These are phyloP conservation scores for Zosterops hypoxanthus DNA, from an alignment of 2,113 vertebrate genomes.

Conservation along the genomic window DNA sequence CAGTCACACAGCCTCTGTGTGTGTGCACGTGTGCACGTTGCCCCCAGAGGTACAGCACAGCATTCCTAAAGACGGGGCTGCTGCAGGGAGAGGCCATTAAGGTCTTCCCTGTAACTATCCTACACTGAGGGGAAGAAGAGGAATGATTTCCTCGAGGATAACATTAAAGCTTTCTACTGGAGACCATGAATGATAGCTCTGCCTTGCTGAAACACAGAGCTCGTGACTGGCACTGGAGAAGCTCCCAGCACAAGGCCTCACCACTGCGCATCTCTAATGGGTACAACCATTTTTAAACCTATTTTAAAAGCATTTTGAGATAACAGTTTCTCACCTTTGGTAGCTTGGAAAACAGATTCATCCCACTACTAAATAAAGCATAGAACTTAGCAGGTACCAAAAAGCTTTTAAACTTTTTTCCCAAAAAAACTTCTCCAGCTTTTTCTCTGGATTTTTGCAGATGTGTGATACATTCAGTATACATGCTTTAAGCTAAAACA, in stretches of 20 bases:
- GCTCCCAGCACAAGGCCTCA: not conserved
- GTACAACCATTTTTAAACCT: not conserved
- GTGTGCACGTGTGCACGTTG: rapidly evolving
- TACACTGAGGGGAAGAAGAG: not conserved
- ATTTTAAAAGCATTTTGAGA: not conserved
- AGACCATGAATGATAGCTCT: not conserved
- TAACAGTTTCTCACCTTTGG: not conserved
- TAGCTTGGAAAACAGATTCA: not conserved
- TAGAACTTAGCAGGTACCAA: not conserved
- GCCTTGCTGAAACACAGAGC: not conserved
- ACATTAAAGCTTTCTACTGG: not conserved
- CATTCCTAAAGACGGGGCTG: not conserved
- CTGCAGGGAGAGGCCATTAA: not conserved
- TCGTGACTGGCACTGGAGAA: not conserved
- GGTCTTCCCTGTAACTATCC: not conserved
- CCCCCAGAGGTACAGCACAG: rapidly evolving
- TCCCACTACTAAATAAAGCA: not conserved
- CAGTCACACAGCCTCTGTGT: rapidly evolving
- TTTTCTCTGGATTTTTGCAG: not conserved
- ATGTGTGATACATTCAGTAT: not conserved
- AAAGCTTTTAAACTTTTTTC: not conserved
- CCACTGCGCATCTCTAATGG: not conserved
- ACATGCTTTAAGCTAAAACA: not conserved
- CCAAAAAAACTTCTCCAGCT: not conserved
- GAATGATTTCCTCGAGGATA: not conserved